A percentile compares a stretch with the other conserved stretches of the same genome.
These are phyloP conservation scores for Phycodurus eques DNA, from an alignment of 2,113 vertebrate genomes.

Conservation along the genomic window DNA sequence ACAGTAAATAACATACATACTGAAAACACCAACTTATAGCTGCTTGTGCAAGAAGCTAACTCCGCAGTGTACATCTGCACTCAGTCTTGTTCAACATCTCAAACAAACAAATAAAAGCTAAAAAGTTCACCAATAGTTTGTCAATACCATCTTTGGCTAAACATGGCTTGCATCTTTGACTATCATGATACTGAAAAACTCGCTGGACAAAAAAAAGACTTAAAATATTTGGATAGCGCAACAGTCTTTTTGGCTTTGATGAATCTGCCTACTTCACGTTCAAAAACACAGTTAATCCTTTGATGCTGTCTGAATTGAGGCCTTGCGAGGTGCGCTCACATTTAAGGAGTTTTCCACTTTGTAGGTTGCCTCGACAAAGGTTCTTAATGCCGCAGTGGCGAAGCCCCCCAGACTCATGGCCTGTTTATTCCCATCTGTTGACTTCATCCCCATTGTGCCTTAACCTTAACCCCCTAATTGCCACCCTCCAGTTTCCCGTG, in stretches of 20 bases:
- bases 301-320: not conserved
- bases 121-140: not conserved
- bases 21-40: too few species aligned
- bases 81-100: not conserved
- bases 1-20: too few species aligned
- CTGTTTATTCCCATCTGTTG: conserved; percentile 74
- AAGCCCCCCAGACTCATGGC: conserved; percentile 44
- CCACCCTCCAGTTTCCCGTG: conserved; percentile 63
- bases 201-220: not conserved
- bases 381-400: conserved; percentile 46
- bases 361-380: conserved; percentile 41
- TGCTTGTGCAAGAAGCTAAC: not conserved
- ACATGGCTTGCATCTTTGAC: not conserved
- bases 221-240: not conserved
- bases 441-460: conserved; percentile 74
- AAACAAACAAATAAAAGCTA: not conserved
- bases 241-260: not conserved
- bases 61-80: not conserved
- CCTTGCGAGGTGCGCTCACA: not conserved
- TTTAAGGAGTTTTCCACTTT: not conserved
- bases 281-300: not conserved
- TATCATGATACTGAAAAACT: not conserved
- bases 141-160: not conserved
- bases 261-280: not conserved
- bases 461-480: conserved; percentile 72